Evolutionary conservation across 2,113 vertebrate genomes (phyloP).

Genomic region (Numida meleagris): DNA sequence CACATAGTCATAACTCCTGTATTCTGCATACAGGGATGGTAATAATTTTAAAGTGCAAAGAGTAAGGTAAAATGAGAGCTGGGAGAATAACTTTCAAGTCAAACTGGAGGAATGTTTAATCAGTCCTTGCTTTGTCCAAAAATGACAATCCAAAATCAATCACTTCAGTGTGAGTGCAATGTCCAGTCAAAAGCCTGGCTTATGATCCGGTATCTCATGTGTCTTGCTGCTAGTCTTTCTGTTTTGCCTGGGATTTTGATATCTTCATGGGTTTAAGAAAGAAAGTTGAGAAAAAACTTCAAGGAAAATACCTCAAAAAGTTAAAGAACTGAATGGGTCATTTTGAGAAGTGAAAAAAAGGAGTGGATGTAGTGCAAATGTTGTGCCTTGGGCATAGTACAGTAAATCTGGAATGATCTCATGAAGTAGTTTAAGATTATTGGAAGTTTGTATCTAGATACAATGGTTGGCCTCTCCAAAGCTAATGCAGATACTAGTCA

Average conservation of each 20-base stretch:
- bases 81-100: neutral
- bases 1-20: neutral
- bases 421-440: neutral
- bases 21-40: neutral
- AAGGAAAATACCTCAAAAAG: neutral
- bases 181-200: neutral
- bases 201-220: neutral
- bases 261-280: neutral
- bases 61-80: neutral
- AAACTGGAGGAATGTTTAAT: neutral
- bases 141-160: neutral
- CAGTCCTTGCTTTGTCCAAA: neutral
- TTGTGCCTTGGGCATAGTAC: neutral
- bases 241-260: neutral
- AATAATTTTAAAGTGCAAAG: neutral
- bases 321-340: fast-evolving
- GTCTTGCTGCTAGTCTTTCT: neutral
- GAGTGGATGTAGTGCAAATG: neutral
- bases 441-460: neutral
- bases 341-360: neutral
- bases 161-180: fast-evolving
- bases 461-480: neutral
- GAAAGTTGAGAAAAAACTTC: neutral
- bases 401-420: neutral
- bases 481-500: neutral